These are phyloP conservation scores for Cyprinodon brontotheroides DNA, from an alignment of 2,113 vertebrate species.

Conservation along the genomic window DNA sequence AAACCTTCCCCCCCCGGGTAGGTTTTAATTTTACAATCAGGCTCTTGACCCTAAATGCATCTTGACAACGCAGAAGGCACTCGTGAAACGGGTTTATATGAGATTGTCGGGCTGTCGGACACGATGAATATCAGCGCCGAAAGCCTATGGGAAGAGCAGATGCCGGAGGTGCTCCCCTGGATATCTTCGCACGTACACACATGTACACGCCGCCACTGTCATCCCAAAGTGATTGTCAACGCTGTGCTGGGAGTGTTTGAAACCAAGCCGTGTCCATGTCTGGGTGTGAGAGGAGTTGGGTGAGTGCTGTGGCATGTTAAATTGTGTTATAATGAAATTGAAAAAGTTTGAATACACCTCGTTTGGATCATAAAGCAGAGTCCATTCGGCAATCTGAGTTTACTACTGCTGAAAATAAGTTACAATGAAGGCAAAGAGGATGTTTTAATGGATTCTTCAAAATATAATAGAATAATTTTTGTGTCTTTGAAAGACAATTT, in stretches of 20 bases:
- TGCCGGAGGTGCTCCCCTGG: conserved; percentile 50
- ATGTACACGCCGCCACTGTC: conserved; percentile 19
- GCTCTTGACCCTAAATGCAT: conserved; percentile 59
- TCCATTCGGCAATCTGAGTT: too few species aligned
- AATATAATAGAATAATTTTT: too few species aligned
- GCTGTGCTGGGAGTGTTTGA: conserved; percentile 26
- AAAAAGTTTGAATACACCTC: background rate
- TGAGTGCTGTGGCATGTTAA: background rate
- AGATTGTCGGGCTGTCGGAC: conserved; percentile 65
- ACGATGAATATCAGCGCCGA: conserved; percentile 63
- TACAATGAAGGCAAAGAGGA: too few species aligned
- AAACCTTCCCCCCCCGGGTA: conserved; percentile 47
- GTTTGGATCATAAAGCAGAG: too few species aligned
- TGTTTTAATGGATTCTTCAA: too few species aligned
- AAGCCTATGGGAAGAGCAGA: conserved; percentile 54
- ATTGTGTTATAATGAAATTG: background rate
- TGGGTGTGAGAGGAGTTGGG: background rate
- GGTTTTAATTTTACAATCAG: conserved; percentile 50
- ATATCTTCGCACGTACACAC: conserved; percentile 19
- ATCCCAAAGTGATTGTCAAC: conserved; percentile 56
- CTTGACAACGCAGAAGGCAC: conserved; percentile 62
- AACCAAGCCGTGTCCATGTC: conserved; percentile 30
- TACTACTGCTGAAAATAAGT: too few species aligned
- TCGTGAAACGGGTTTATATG: conserved; percentile 44
- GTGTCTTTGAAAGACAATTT: too few species aligned